phyloP scores from a whole-genome alignment of 2,888 invertebrate genomes.

The Polia nebulosa region DNA sequence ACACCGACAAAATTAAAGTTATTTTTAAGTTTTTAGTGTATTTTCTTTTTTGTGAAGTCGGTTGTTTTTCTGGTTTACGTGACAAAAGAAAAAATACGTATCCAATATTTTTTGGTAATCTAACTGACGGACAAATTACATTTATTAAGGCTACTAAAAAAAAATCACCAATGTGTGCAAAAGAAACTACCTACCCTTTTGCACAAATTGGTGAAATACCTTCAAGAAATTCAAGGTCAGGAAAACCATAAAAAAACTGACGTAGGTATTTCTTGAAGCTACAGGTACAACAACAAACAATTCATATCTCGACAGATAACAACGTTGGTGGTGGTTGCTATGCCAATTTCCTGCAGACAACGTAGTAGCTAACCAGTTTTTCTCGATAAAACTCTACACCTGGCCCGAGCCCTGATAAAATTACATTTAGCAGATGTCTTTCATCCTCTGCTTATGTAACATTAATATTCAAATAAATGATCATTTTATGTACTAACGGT shows the following conservation, averaged over 20 bases:
- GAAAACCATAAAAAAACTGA: neutral
- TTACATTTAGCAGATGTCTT: constrained; percentile 16
- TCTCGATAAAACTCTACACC: constrained; percentile 30
- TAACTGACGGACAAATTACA: too few relatives aligned
- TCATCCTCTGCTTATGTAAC: constrained; percentile 13
- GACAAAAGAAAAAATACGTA: too few relatives aligned
- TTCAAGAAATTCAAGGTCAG: neutral
- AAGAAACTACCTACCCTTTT: too few relatives aligned
- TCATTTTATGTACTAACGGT: constrained; percentile 14
- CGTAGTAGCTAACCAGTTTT: constrained; percentile 43
- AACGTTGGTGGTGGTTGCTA: constrained; percentile 30
- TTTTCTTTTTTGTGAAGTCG: too few relatives aligned
- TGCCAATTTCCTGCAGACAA: constrained; percentile 24
- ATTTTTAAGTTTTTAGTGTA: too few relatives aligned
- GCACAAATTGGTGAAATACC: neutral
- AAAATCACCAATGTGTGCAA: too few relatives aligned
- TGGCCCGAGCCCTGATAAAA: constrained; percentile 11
- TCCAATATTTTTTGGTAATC: too few relatives aligned
- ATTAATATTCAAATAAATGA: constrained; percentile 39
- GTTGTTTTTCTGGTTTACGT: too few relatives aligned
- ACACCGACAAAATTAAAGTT: too few relatives aligned
- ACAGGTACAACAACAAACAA: neutral
- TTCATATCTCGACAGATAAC: constrained; percentile 15
- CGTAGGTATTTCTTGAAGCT: constrained; percentile 7
- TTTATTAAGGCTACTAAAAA: too few relatives aligned